Evolutionary conservation across 2,888 invertebrate genomes (phyloP).

Genomic region (Stramonita haemastoma): DNA sequence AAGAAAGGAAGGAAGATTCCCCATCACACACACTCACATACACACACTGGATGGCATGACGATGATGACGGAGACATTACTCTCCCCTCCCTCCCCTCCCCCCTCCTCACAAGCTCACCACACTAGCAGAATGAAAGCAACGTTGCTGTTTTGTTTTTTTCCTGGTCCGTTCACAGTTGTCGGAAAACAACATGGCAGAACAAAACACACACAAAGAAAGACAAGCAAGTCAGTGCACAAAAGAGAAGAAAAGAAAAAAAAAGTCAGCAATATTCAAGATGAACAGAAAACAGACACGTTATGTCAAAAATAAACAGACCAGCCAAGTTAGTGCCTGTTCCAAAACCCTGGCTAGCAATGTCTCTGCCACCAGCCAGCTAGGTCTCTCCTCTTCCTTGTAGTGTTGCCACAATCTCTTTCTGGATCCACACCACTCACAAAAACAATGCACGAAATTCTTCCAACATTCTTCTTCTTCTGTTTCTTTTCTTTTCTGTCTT

Average conservation of each 20-base stretch:
- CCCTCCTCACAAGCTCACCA: background rate
- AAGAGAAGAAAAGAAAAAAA: background rate
- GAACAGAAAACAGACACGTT: background rate
- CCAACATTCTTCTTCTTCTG: too few relatives aligned
- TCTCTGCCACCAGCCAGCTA: background rate
- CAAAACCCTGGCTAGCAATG: background rate
- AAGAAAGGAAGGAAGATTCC: background rate
- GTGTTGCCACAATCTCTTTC: background rate
- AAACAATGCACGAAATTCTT: too few relatives aligned
- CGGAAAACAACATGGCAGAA: background rate
- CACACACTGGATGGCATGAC: background rate
- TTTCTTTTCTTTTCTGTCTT: background rate
- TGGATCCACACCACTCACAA: background rate
- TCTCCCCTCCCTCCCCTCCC: too few relatives aligned
- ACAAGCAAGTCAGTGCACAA: too few relatives aligned
- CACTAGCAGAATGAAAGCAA: background rate
- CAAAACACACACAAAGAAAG: background rate
- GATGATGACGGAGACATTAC: background rate
- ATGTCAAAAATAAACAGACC: background rate
- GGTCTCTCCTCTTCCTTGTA: background rate
- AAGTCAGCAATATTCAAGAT: background rate
- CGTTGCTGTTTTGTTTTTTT: background rate
- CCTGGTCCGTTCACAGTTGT: conserved; percentile 12
- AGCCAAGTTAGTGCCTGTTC: background rate
- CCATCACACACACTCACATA: background rate